Conservation (phyloP, 2,888 invertebrate genomes). For the Linhomoeus sp. region DNA sequence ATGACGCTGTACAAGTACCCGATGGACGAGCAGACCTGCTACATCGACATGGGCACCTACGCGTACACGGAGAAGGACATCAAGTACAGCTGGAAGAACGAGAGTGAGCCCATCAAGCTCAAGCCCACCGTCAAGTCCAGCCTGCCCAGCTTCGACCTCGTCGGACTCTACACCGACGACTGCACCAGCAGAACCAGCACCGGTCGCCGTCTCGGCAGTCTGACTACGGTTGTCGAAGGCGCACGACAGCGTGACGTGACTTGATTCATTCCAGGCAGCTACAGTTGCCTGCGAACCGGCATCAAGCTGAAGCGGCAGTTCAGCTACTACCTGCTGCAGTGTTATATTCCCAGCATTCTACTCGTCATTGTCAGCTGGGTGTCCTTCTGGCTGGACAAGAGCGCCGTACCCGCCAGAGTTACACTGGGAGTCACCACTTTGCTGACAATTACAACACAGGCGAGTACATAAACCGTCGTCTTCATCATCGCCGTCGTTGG, state of each 20-base stretch:
- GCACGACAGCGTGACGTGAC: not conserved
- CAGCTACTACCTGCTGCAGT: constrained; percentile 90
- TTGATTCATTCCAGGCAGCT: too few species aligned
- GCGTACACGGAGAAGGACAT: constrained; percentile 93
- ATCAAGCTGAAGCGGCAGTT: constrained; percentile 89
- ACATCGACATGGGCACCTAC: constrained; percentile 84
- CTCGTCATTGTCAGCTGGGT: constrained; percentile 62
- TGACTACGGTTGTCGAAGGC: not conserved
- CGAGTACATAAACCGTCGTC: not conserved
- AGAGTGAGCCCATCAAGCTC: constrained; percentile 12
- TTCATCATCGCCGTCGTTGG: too few species aligned
- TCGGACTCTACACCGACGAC: constrained; percentile 3
- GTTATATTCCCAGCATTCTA: constrained; percentile 35
- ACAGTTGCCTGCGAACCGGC: constrained; percentile 92
- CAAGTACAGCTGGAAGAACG: constrained; percentile 28
- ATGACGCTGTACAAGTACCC: constrained; percentile 95
- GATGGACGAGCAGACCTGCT: constrained; percentile 80
- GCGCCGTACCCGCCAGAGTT: constrained; percentile 20
- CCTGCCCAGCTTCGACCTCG: constrained; percentile 22
- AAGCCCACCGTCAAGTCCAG: constrained; percentile 19
- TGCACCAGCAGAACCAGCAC: constrained; percentile 81
- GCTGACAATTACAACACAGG: constrained; percentile 24
- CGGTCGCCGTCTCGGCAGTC: constrained; percentile 38
- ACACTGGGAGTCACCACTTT: constrained; percentile 61
- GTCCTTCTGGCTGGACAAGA: constrained; percentile 32